These are phyloP conservation scores for Microplitis mediator DNA, from an alignment of 1,140 invertebrate genomes.

Conservation along the genomic window DNA sequence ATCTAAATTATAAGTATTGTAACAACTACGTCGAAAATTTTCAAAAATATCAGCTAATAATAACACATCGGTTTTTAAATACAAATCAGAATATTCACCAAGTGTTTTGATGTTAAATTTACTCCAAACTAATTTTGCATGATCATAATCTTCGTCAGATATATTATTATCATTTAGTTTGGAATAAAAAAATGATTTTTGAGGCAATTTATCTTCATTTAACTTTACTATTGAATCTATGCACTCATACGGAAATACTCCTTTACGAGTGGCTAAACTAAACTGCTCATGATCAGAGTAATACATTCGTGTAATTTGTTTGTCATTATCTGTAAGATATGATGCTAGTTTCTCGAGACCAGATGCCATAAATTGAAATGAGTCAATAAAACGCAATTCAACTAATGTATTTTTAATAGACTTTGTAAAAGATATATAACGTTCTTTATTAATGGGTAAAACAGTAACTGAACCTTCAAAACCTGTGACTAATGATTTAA, in stretches of 20 bases:
- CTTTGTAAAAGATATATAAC: conserved; percentile 38
- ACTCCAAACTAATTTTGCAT: conserved; percentile 50
- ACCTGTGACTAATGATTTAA: no score
- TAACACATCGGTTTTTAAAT: conserved; percentile 35
- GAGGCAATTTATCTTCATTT: conserved; percentile 42
- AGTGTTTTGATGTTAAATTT: conserved; percentile 49
- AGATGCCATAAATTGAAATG: conserved; percentile 36
- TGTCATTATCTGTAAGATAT: conserved; percentile 26
- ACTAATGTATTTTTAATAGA: conserved; percentile 24
- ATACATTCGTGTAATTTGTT: neutral
- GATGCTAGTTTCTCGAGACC: conserved; percentile 35
- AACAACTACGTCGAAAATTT: conserved; percentile 50
- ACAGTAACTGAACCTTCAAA: conserved; percentile 25
- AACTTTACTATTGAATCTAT: conserved; percentile 41
- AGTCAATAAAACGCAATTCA: conserved; percentile 40
- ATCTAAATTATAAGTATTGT: conserved; percentile 46
- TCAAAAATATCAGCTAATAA: conserved; percentile 58
- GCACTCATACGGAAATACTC: conserved; percentile 46
- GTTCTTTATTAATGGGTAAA: conserved; percentile 37
- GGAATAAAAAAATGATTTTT: conserved; percentile 46
- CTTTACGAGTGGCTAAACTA: conserved; percentile 23
- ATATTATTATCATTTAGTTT: conserved; percentile 43
- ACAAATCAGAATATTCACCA: conserved; percentile 55
- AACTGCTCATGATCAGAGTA: conserved; percentile 22
- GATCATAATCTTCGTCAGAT: conserved; percentile 46